Evolutionary conservation across 2,113 vertebrate species (phyloP).

Genomic region (Lepisosteus osseus): DNA sequence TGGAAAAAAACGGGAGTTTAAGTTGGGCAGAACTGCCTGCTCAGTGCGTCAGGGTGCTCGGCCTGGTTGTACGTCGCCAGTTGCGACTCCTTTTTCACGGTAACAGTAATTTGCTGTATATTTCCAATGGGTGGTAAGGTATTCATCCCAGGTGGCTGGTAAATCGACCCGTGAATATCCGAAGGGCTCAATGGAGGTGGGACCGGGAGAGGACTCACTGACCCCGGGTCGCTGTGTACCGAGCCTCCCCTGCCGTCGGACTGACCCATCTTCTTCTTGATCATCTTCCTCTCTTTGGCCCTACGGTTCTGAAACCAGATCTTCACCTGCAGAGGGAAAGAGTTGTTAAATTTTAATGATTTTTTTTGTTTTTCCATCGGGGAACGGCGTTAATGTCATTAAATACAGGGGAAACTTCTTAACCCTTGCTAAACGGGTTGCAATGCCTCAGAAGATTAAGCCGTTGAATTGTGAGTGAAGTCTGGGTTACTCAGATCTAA

Average conservation of each 20-base stretch:
- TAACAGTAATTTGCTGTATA: conserved; percentile 80
- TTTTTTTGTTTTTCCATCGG: too few relatives aligned
- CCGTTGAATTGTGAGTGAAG: too few relatives aligned
- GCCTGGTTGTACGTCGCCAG: conserved; percentile 45
- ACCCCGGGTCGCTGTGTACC: conserved; percentile 86
- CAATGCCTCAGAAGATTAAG: too few relatives aligned
- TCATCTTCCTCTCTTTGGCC: conserved; percentile 88
- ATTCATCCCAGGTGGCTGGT: conserved; percentile 70
- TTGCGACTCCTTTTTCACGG: conserved; percentile 57
- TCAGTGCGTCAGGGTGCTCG: conserved; percentile 67
- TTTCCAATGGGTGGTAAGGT: conserved; percentile 80
- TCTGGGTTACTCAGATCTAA: too few relatives aligned
- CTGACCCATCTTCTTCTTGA: conserved; percentile 90
- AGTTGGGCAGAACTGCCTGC: conserved; percentile 41
- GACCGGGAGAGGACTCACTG: conserved; percentile 81
- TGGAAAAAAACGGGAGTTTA: conserved; percentile 15
- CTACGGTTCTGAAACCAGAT: conserved; percentile 95
- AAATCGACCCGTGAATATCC: conserved; percentile 70
- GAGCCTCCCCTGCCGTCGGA: conserved; percentile 83
- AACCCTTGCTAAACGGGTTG: too few relatives aligned
- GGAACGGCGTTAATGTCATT: too few relatives aligned
- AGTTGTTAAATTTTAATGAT: neutral
- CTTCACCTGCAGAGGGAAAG: conserved; percentile 72
- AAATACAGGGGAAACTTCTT: neutral
- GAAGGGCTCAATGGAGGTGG: conserved; percentile 69